phyloP scores from a whole-genome alignment of 2,797 vertebrate species.

The Pogoniulus pusillus region DNA sequence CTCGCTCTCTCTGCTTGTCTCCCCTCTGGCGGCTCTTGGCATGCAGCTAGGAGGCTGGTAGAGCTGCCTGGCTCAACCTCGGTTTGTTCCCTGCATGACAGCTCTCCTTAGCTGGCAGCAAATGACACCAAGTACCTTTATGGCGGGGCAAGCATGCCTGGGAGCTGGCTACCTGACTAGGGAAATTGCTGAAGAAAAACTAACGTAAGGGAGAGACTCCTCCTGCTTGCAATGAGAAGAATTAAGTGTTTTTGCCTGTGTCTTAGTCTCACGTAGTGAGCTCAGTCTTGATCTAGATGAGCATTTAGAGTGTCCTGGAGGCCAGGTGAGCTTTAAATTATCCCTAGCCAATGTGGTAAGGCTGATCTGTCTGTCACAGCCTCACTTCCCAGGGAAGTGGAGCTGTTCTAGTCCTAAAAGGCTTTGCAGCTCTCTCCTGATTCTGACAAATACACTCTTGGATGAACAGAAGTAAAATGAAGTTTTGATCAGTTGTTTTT shows the following conservation, averaged over 20 bases:
- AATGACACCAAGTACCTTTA: neutral
- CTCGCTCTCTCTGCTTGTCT: neutral
- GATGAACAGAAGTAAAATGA: neutral
- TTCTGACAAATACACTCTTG: neutral
- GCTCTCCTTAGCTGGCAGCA: neutral
- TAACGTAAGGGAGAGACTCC: neutral
- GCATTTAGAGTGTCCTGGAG: neutral
- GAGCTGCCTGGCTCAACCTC: neutral
- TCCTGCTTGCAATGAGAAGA: neutral
- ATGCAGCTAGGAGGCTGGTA: neutral
- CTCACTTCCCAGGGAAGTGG: rapidly evolving
- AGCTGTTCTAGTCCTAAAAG: neutral
- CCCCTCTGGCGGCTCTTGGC: neutral
- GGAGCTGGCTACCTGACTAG: neutral
- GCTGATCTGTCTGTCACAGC: neutral
- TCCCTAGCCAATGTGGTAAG: neutral
- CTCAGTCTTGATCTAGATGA: neutral
- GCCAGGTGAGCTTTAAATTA: neutral
- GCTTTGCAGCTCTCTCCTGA: neutral
- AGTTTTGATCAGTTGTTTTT: neutral
- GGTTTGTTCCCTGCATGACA: neutral
- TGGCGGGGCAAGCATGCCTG: rapidly evolving
- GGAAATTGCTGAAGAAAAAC: neutral
- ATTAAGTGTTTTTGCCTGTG: neutral
- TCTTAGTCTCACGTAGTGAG: neutral